A percentile compares a stretch with the other conserved stretches of the same genome.
phyloP scores from a whole-genome alignment of 2,113 vertebrate species.

The Cyrtonyx montezumae region DNA sequence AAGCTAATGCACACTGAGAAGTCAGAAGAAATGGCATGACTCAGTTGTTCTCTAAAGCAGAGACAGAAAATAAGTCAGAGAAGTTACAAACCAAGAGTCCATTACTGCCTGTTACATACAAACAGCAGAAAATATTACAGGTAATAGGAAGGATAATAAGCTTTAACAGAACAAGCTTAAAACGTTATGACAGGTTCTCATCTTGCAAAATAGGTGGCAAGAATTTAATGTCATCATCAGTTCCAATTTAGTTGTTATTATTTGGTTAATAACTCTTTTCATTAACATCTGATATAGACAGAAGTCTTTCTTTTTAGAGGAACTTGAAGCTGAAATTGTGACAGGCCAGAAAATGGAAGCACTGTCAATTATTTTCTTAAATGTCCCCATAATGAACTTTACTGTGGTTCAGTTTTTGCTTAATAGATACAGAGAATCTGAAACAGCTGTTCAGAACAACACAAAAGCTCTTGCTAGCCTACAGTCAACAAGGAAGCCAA shows the following conservation, averaged over 20 bases:
- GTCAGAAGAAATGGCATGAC: background rate
- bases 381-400: background rate
- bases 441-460: background rate
- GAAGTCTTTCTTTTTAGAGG: background rate
- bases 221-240: too few species aligned
- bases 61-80: background rate
- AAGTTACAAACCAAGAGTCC: background rate
- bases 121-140: background rate
- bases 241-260: background rate
- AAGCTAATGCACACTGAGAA: background rate
- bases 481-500: background rate
- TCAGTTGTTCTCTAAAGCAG: background rate
- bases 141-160: background rate
- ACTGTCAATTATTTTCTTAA: background rate
- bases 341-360: background rate
- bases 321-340: background rate
- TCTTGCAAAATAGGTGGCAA: background rate
- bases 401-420: background rate
- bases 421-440: background rate
- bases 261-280: background rate
- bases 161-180: background rate
- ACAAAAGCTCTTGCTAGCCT: background rate
- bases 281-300: background rate
- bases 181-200: background rate
- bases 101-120: background rate